Base-by-base conservation (phyloP, 2,888 invertebrate genomes). In the Entomobrya multifasciata region DNA sequence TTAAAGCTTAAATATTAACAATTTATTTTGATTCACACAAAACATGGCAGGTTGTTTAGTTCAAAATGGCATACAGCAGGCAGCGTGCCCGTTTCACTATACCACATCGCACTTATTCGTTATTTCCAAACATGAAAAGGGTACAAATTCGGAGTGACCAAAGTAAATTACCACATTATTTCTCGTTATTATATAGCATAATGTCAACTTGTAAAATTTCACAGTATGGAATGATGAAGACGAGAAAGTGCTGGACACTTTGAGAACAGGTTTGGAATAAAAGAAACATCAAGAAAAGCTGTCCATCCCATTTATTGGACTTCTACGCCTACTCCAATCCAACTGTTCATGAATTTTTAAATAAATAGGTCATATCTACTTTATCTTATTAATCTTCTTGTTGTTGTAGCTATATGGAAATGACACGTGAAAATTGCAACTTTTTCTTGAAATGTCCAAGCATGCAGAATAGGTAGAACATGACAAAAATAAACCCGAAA, bases 341-440 rank as follows among this genome's bases (percentile, higher is more conserved):
- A 67, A 49, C 27, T 77, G 77, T 27, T 36, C 77, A 77, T 77
- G 77, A 77, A 77, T 77, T 60, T 60, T 27, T 15, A 36, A 11
- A 25, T 57, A 77, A 60, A 27, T 77, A 60, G 77, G 77, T 77
- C 77, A 77, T 77, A 60, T 77, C 44, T 36, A 36, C 36, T 8
- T 6, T 36, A 6, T 8, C 36, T 8, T 6, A 4, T 30, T 62
- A 6, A 60, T 77, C 22, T 36, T 77, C 57, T 60, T 60, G 41
- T 60, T 36, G 36, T 36, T 6, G 8, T 36, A 6, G 36, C 8
- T 36, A 36, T 36, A 36, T 36, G 36, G 8, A 36, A 36, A 6
- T 36, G 36, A 20, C 36, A 62, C 30, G 60, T 60, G 60, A 17
- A 62, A 36, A 15, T 62, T 30, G 15, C 62, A 10, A n/a, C 47